These are phyloP conservation scores for Coremacera marginata DNA, from an alignment of 2,888 invertebrate genomes.

Conservation along the genomic window DNA sequence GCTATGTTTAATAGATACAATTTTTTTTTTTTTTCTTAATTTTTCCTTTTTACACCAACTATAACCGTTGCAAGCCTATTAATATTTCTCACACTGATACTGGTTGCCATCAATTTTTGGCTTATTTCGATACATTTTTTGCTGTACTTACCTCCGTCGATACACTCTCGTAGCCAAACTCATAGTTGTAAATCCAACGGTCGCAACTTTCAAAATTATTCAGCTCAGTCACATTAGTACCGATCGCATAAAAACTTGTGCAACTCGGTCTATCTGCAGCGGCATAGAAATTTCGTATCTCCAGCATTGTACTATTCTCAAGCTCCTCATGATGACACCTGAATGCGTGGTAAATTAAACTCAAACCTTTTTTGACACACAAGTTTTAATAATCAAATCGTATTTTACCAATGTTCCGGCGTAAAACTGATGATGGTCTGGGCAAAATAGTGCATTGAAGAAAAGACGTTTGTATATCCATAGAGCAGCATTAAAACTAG, in stretches of 20 bases:
- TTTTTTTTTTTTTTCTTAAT: too few species aligned
- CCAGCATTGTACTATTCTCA: slow-evolving; percentile 44
- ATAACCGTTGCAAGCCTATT: too few species aligned
- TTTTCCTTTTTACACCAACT: too few species aligned
- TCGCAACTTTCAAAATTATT: slow-evolving; percentile 56
- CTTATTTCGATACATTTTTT: not conserved
- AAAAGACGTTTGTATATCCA: slow-evolving; percentile 71
- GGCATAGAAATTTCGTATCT: slow-evolving; percentile 51
- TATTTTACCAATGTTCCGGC: slow-evolving; percentile 68
- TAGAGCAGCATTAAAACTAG: slow-evolving; percentile 70
- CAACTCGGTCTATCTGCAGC: slow-evolving; percentile 54
- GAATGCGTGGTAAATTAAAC: not conserved
- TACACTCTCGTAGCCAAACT: slow-evolving; percentile 72
- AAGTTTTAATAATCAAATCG: not conserved
- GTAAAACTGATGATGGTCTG: slow-evolving; percentile 72
- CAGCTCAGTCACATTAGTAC: slow-evolving; percentile 42
- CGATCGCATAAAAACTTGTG: slow-evolving; percentile 49
- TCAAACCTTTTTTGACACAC: not conserved
- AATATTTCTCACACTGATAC: too few species aligned
- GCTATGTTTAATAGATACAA: too few species aligned
- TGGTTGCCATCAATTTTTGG: too few species aligned
- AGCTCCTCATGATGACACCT: slow-evolving; percentile 56
- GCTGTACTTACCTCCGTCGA: slow-evolving; percentile 71
- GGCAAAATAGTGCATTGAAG: slow-evolving; percentile 73
- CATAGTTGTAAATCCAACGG: slow-evolving; percentile 73